Evolutionary conservation across 2,797 vertebrate genomes (phyloP), one percentile per base, ranked within the genome.

Genomic region (Pyrocephalus nanus): DNA sequence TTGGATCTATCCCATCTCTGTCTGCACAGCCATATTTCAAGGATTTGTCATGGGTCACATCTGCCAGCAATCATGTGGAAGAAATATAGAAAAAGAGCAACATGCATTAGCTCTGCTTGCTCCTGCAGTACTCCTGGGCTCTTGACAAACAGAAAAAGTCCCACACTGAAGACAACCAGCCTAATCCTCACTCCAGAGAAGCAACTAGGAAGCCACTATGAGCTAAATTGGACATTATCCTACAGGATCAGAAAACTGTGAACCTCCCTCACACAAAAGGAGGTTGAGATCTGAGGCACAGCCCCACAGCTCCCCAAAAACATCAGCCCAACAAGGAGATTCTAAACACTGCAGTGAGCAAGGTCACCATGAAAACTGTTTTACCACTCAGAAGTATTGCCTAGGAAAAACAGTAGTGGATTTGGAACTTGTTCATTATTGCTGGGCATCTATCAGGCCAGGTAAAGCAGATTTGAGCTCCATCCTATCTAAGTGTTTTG

Each of bases 21-120:
- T 58, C 88, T 88, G 55, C 86, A 85, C 29, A 86, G 48, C 42
- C 80, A 65, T 93, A 88, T 96, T 97, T 95, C 80, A 92, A 79
- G 61, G 83, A 47, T 95, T 92, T 88, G 92, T 90, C 93, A 93
- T 0, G 0, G 80, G 77, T 90, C 92, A 95, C 90, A 92, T 97
- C 96, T 95, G 95, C 93, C 94, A 88, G 71, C 71, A 95, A 94
- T 92, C 80, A 76, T 90, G 64, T 61, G 61, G 71, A 94, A 92
- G 73, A 92, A 92, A 81, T 61, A 72, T 8, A 62, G 90, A 48
- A 88, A 86, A 87, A 1, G 21, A 94, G 58, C 70, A 71, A 74
- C 0, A 0, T 2, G 3, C 54, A 67, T 87, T 70, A 91, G 43
- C 40, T 86, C 47, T 3, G 2, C 53, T 90, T 36, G 34, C 26